Evolutionary conservation across 2,888 invertebrate species (phyloP), one percentile per base, ranked within the genome.

Genomic region (Ennomos erosarius): DNA sequence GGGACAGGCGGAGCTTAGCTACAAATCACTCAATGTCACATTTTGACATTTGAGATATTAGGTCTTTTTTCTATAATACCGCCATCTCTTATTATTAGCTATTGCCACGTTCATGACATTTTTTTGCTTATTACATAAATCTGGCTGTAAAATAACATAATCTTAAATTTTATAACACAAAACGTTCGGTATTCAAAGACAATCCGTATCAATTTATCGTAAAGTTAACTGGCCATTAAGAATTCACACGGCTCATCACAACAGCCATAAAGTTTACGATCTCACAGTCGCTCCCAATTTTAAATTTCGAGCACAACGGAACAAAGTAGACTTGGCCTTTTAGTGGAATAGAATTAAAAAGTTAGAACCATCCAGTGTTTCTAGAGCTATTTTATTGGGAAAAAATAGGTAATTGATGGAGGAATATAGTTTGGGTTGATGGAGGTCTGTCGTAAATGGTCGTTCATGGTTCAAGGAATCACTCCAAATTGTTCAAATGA

Each of bases 41-140:
- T 92, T 93, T 93, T 93, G 93, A 93, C 93, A 90, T 90, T 91
- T 91, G 92, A 92, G 93, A 93, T 93, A 93, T 93, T 93, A 93
- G 88, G 87, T 92, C 87, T 92, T 93, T 92, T 93, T 90, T 90
- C 89, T 91, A 89, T 89, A 90, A 88, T 85, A 80, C 85, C 84
- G 86, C 84, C 90, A 89, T 89, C 82, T 90, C 87, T 85, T 67
- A 75, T 85, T 67, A 75, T 76, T 80, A 65, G 64, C 57, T 69
- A 67, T 60, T 44, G 56, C 58, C 56, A 62, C 51, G 51, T 55
- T 62, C 11, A 38, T 48, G 39, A 53, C 46, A 47, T 36, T 33
- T 33, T 46, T 49, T 47, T 57, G 40, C 10, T 50, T 26, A 45
- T 56, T 11, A 26, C 8, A 43, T 49, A 39, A 54, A 55, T 51